Conservation (phyloP, 2,888 invertebrate genomes). For the Rutpela maculata region DNA sequence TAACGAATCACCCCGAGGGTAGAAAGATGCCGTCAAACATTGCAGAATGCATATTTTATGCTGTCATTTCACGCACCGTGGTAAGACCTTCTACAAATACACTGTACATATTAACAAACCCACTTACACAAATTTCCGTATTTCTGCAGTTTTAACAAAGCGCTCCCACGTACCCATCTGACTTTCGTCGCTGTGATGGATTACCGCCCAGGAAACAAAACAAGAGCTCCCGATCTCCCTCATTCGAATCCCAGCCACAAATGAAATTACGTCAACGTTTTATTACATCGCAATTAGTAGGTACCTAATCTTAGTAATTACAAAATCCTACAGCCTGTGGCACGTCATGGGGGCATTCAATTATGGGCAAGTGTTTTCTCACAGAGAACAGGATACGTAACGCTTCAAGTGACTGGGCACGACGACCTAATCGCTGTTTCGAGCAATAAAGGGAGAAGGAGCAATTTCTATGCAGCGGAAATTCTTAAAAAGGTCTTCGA, state of each 20-base stretch:
- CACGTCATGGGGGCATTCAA: constrained; percentile 12
- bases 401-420: constrained; percentile 38
- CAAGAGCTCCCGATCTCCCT: background rate
- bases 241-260: background rate
- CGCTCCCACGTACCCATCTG: too few relatives aligned
- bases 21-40: too few relatives aligned
- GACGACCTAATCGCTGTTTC: constrained; percentile 12
- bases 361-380: constrained; percentile 25
- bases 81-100: too few relatives aligned
- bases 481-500: constrained; percentile 48
- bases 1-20: too few relatives aligned
- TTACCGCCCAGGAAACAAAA: too few relatives aligned
- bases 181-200: too few relatives aligned
- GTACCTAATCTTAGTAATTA: constrained; percentile 14
- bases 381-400: constrained; percentile 37
- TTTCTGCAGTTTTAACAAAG: too few relatives aligned
- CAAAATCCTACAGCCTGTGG: constrained; percentile 13
- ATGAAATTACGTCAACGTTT: constrained; percentile 10
- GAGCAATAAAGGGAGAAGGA: constrained; percentile 19
- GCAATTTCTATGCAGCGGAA: constrained; percentile 37
- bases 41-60: too few relatives aligned
- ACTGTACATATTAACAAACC: too few relatives aligned
- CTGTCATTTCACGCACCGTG: too few relatives aligned
- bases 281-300: constrained; percentile 19
- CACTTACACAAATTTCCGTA: too few relatives aligned